A percentile compares a stretch with the other conserved stretches of the same genome.
Evolutionary conservation across 2,113 vertebrate genomes (phyloP).

Genomic region (Lampris megalopsis): DNA sequence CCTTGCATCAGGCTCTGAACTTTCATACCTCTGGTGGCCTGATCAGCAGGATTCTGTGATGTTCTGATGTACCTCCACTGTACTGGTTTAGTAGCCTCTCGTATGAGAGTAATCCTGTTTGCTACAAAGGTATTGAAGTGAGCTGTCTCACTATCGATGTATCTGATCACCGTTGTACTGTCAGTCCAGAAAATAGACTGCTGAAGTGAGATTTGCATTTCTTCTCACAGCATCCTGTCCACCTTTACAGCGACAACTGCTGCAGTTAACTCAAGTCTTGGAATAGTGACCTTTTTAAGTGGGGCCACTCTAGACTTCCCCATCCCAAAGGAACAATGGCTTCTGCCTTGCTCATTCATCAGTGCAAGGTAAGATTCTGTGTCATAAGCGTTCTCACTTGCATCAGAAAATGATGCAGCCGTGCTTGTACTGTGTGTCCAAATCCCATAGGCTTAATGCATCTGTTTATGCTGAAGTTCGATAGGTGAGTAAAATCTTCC

Average conservation of each 20-base stretch:
- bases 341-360: slow-evolving; percentile 5
- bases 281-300: slow-evolving; percentile 24
- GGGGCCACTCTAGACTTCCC: slow-evolving; percentile 40
- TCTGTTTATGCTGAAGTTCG: slow-evolving; percentile 23
- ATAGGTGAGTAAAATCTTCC: slow-evolving; percentile 15
- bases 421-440: not conserved
- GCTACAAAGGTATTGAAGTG: slow-evolving; percentile 23
- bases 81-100: slow-evolving; percentile 24
- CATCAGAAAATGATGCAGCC: slow-evolving; percentile 41
- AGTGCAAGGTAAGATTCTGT: slow-evolving; percentile 19
- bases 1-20: slow-evolving; percentile 16
- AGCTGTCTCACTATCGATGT: slow-evolving; percentile 2
- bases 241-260: slow-evolving; percentile 21
- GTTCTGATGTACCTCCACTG: slow-evolving; percentile 31
- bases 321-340: slow-evolving; percentile 34
- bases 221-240: slow-evolving; percentile 12
- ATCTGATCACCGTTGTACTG: slow-evolving; percentile 29
- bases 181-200: slow-evolving; percentile 31
- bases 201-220: slow-evolving; percentile 10
- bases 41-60: slow-evolving; percentile 35
- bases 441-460: slow-evolving; percentile 21
- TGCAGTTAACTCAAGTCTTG: slow-evolving; percentile 34
- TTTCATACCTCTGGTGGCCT: slow-evolving; percentile 29
- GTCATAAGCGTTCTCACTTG: slow-evolving; percentile 25
- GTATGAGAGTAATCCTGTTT: not conserved